These are phyloP conservation scores for Drosophila ezoana DNA, from an alignment of 2,888 invertebrate species.

Conservation along the genomic window DNA sequence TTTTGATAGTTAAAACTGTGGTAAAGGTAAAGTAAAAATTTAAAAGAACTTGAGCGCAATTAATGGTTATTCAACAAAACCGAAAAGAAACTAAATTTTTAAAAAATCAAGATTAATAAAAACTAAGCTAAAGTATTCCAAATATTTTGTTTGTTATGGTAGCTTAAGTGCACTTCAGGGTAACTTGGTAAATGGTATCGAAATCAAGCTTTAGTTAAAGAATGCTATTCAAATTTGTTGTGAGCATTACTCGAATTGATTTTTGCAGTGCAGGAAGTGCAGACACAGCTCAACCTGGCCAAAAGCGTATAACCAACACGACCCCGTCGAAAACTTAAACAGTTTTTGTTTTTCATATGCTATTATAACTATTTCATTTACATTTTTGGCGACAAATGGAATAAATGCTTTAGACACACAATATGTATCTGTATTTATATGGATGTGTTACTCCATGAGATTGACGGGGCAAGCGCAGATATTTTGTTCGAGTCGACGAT, in stretches of 20 bases:
- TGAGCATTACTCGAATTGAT: not conserved
- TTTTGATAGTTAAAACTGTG: too few species aligned
- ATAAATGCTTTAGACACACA: constrained; percentile 18
- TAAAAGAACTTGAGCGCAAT: too few species aligned
- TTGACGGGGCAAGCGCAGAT: constrained; percentile 24
- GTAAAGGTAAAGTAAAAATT: too few species aligned
- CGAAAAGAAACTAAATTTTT: too few species aligned
- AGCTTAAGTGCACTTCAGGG: too few species aligned
- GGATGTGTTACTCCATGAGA: constrained; percentile 5
- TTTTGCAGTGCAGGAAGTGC: constrained; percentile 29
- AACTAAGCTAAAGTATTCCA: too few species aligned
- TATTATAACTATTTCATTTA: constrained; percentile 49
- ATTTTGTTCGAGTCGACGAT: constrained; percentile 33
- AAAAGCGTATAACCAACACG: constrained; percentile 6
- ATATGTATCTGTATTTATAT: constrained; percentile 3
- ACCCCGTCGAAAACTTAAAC: constrained; percentile 16
- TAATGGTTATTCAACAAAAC: too few species aligned
- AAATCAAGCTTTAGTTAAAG: too few species aligned
- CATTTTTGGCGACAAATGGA: constrained; percentile 37
- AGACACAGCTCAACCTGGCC: constrained; percentile 7
- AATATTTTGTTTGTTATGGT: too few species aligned
- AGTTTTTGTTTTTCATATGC: constrained; percentile 38
- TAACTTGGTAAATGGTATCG: too few species aligned
- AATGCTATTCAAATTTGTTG: not conserved
- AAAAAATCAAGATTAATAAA: too few species aligned